Percentiles rank a stretch among this genome's conserved stretches.
phyloP scores from a whole-genome alignment of 1,140 invertebrate species.

The Drosophila fuyamai region DNA sequence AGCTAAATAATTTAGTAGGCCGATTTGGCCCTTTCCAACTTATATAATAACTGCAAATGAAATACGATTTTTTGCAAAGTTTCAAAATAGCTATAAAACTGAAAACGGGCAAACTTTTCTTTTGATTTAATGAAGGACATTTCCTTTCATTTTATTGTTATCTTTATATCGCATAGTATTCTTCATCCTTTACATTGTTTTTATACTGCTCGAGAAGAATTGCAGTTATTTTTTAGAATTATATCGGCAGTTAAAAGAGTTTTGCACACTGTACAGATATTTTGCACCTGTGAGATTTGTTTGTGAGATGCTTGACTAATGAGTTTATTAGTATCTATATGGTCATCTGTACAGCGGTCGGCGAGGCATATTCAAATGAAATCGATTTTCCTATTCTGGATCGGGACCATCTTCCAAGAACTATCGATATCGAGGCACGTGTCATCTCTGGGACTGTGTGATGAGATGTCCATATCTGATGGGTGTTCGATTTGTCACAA shows the following conservation, averaged over 20 bases:
- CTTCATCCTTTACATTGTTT: too few relatives aligned
- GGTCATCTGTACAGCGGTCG: constrained; percentile 1
- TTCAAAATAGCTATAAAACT: too few relatives aligned
- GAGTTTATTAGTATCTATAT: constrained; percentile 72
- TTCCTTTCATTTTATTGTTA: too few relatives aligned
- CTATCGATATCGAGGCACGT: constrained; percentile 43
- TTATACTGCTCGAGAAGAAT: too few relatives aligned
- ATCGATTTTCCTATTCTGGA: constrained; percentile 13
- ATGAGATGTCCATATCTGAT: constrained; percentile 59
- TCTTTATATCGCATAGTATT: too few relatives aligned
- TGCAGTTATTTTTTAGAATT: background rate
- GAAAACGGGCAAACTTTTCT: too few relatives aligned
- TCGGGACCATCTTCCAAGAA: constrained; percentile 40
- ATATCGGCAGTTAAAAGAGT: background rate
- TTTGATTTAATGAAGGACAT: too few relatives aligned
- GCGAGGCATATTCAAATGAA: constrained; percentile 62
- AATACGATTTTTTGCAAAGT: too few relatives aligned
- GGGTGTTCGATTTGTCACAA: constrained; percentile 73
- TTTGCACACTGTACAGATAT: constrained; percentile 10
- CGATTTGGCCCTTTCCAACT: too few relatives aligned
- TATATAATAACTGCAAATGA: too few relatives aligned
- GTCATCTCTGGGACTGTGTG: constrained; percentile 41
- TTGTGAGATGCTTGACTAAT: constrained; percentile 67
- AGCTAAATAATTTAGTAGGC: too few relatives aligned
- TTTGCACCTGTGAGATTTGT: constrained; percentile 26